A percentile compares a stretch with the other conserved stretches of the same genome.
phyloP scores from a whole-genome alignment of 2,797 vertebrate genomes.

The Artibeus lituratus region DNA sequence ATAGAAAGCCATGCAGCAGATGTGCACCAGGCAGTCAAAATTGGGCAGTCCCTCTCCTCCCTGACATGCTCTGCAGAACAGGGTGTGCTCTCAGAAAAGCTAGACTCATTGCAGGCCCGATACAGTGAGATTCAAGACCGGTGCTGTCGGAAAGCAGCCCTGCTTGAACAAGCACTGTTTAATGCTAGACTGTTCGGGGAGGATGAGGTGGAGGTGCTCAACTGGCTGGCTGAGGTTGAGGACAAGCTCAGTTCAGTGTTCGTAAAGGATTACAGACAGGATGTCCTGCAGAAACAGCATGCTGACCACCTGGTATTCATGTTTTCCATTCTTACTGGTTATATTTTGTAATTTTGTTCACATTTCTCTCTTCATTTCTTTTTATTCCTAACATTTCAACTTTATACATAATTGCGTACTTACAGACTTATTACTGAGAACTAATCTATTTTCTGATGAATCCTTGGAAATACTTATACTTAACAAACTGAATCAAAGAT shows the following conservation, averaged over 20 bases:
- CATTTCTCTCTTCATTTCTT: conserved; percentile 51
- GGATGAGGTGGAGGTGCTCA: conserved; percentile 99
- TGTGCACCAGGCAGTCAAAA: conserved; percentile 86
- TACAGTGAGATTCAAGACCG: conserved; percentile 90
- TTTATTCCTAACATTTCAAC: conserved; percentile 56
- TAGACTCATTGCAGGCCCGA: conserved; percentile 87
- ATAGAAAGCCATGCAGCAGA: conserved; percentile 84
- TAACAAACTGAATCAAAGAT: not conserved
- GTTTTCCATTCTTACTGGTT: conserved; percentile 74
- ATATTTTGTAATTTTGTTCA: conserved; percentile 61
- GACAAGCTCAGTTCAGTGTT: conserved; percentile 93
- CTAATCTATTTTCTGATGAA: not conserved
- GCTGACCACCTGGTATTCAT: conserved; percentile 90
- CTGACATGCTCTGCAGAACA: conserved; percentile 90
- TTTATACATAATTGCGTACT: conserved; percentile 2
- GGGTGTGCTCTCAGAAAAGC: conserved; percentile 88
- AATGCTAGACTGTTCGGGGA: conserved; percentile 98
- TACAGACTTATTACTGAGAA: conserved; percentile 7
- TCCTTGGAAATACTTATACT: not conserved
- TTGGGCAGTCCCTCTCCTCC: conserved; percentile 89
- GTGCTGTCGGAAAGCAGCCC: conserved; percentile 87
- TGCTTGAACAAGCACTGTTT: conserved; percentile 94
- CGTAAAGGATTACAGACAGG: conserved; percentile 92
- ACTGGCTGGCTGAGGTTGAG: conserved; percentile 98
- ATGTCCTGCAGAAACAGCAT: conserved; percentile 93